Base-by-base conservation (phyloP, 2,888 invertebrate genomes). In the Aquatica leii region DNA sequence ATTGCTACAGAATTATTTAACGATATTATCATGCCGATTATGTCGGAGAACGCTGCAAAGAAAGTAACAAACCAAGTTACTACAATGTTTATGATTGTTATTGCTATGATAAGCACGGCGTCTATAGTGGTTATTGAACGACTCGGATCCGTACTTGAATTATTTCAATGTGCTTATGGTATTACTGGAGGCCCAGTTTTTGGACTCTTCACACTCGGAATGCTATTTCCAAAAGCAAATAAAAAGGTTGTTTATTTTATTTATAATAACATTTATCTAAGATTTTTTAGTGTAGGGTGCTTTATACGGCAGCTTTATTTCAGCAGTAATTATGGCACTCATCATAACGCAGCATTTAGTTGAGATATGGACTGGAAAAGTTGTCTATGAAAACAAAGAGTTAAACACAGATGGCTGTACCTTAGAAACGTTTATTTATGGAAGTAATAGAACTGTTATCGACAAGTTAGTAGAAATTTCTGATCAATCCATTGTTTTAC, bases 131-230 rank as follows among this genome's bases (percentile, higher is more conserved):
- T 84, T 14, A 83, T 87, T 0, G 84, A 88, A 52, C 84, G 86
- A 59, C 77, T 91, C 49, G 90, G 90, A 49, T 85, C 87, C 12
- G 82, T 91, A 24, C 84, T 91, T 58, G 87, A 90, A 74, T 85
- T 90, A 1, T 83, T 85, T 0, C 81, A 86, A 18, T 87, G 86
- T 37, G 83, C 88, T 5, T 85, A 86, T 5, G 89, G 89, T 0
- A 83, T 89, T 1, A 86, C 87, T 0, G 86, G 87, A n/a, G 90
- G 90, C 0, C 87, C 90, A 0, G 0, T 88, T 6, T 80, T 90
- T 1, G 90, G 89, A 0, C 79, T 89, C 0, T 90, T 90, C 71
- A 84, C 87, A 0, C 76, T 89, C 34, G 90, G 90, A 9, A 87
- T 90, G 73, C 83, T 90, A 21, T 85, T 88, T 62, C 88, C 90